Conservation (phyloP, 2,113 vertebrate species). For the Cyanistes caeruleus region DNA sequence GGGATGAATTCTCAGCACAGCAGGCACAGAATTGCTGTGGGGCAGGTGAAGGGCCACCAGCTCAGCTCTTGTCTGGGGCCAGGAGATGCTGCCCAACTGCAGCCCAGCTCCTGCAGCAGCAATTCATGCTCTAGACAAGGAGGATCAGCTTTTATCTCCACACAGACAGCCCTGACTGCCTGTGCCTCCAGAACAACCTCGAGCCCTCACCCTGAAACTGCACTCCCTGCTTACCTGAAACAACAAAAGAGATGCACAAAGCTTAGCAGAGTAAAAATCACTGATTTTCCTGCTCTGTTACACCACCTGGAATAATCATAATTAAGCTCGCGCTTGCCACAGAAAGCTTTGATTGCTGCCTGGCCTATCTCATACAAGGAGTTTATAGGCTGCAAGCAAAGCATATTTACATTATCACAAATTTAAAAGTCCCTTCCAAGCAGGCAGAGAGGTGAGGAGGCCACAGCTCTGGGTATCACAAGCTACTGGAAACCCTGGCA, state of each 20-base stretch:
- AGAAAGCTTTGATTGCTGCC: neutral
- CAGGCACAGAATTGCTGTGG: neutral
- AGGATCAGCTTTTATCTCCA: neutral
- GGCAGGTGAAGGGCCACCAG: neutral
- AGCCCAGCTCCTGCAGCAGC: neutral
- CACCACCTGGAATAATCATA: neutral
- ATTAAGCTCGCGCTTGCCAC: neutral
- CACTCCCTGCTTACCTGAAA: neutral
- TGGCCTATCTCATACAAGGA: neutral
- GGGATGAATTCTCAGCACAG: neutral
- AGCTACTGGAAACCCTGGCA: slow-evolving; percentile 43
- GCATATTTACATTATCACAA: slow-evolving; percentile 30
- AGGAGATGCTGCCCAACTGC: neutral
- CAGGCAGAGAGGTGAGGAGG: slow-evolving; percentile 8
- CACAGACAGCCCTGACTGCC: neutral
- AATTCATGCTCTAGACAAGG: neutral
- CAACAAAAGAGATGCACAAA: neutral
- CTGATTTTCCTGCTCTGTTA: neutral
- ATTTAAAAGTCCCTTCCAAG: slow-evolving; percentile 34
- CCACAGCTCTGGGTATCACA: slow-evolving; percentile 9
- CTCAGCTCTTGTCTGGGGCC: neutral
- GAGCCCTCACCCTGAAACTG: neutral
- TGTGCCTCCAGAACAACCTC: neutral
- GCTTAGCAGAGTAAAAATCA: neutral
- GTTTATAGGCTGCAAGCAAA: slow-evolving; percentile 16